phyloP scores from a whole-genome alignment of 2,113 vertebrate genomes.

The Carassius auratus region DNA sequence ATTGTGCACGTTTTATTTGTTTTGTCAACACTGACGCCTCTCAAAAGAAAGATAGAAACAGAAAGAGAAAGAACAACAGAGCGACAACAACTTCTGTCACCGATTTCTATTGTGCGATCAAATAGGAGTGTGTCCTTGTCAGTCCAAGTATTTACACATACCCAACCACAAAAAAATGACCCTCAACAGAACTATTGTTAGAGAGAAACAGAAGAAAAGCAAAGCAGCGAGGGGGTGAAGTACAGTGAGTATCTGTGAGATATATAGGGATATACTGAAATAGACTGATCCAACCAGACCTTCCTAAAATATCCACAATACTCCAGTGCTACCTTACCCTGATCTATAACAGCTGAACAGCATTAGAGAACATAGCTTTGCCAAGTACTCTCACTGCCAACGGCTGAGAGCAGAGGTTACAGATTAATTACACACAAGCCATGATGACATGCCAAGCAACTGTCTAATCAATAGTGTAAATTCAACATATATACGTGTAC shows the following conservation, averaged over 20 bases:
- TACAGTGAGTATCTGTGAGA: not conserved
- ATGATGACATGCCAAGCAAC: not conserved
- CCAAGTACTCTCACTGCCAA: constrained; percentile 25
- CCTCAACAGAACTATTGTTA: no score
- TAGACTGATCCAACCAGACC: constrained; percentile 20
- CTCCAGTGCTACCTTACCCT: constrained; percentile 3
- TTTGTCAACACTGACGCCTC: not conserved
- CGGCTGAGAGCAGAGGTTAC: constrained; percentile 51
- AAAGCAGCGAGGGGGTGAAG: not conserved
- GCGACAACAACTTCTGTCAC: no score
- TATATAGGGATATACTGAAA: constrained; percentile 7
- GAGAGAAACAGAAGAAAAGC: constrained; percentile 20
- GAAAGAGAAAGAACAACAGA: not conserved
- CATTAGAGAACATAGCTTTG: constrained; percentile 34
- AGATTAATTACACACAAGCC: not conserved
- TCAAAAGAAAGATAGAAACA: not conserved
- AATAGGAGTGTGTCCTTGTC: not conserved
- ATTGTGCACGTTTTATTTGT: not conserved
- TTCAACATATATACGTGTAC: not conserved
- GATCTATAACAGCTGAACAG: constrained; percentile 39
- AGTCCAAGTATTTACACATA: constrained; percentile 27
- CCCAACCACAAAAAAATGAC: no score
- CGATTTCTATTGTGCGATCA: constrained; percentile 24
- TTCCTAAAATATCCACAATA: constrained; percentile 31
- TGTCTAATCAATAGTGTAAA: not conserved